phyloP scores from a whole-genome alignment of 2,797 vertebrate genomes.

The Pogoniulus pusillus region DNA sequence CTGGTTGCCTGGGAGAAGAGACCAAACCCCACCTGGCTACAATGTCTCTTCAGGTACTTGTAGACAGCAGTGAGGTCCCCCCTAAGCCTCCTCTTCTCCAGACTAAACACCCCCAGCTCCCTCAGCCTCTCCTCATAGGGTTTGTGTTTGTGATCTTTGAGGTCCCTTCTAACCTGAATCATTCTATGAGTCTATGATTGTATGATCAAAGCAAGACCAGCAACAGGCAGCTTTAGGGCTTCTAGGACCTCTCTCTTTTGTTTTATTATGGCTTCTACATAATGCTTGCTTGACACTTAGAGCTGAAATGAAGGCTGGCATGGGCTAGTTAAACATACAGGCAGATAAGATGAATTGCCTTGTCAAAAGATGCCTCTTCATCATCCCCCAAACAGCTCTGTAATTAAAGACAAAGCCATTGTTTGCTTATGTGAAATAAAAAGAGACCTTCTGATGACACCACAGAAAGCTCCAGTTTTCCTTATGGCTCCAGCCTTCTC shows the following conservation, averaged over 20 bases:
- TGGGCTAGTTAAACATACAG: slow-evolving; percentile 42
- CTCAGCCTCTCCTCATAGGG: too few species aligned
- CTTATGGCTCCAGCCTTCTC: slow-evolving; percentile 23
- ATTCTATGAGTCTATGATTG: too few species aligned
- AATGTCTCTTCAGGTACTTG: too few species aligned
- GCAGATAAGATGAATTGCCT: slow-evolving; percentile 47
- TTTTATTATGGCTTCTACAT: not conserved
- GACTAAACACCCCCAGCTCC: too few species aligned
- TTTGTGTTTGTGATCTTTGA: too few species aligned
- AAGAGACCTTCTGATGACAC: not conserved
- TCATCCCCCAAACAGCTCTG: not conserved
- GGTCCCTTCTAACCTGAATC: too few species aligned
- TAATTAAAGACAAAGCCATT: not conserved
- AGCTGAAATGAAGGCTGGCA: slow-evolving; percentile 37
- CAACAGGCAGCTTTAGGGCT: not conserved
- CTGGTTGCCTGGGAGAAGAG: too few species aligned
- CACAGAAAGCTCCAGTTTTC: not conserved
- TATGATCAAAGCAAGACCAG: not conserved
- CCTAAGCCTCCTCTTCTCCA: too few species aligned
- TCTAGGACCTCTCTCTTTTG: not conserved
- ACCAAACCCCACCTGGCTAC: too few species aligned
- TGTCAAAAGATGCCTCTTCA: slow-evolving; percentile 27
- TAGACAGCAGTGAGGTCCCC: too few species aligned
- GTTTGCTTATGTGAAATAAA: slow-evolving; percentile 14
- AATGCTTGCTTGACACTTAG: slow-evolving; percentile 21